These are phyloP conservation scores for Chrysaora quinquecirrha DNA, from an alignment of 30 jellyfish, hydroid and myxozoan species.

Conservation along the genomic window DNA sequence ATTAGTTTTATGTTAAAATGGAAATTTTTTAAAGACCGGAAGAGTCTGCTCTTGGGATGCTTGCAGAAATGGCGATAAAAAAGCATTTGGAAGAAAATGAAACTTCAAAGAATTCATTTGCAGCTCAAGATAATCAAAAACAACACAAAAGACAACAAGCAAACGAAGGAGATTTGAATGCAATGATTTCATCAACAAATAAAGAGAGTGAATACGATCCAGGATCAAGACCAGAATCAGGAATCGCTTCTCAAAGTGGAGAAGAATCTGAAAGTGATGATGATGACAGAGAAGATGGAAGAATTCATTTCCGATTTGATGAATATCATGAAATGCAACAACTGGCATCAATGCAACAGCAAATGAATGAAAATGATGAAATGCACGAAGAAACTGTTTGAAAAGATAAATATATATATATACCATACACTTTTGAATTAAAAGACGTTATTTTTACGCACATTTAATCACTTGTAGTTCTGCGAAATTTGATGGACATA, in stretches of 20 bases:
- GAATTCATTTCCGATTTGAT: constrained; percentile 53
- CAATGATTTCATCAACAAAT: not conserved
- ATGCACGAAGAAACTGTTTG: not conserved
- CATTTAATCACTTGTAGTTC: too few relatives aligned
- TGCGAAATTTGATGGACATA: too few relatives aligned
- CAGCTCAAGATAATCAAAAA: constrained; percentile 7
- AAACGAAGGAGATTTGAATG: not conserved
- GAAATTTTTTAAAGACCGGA: constrained; percentile 23
- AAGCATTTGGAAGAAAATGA: constrained; percentile 32
- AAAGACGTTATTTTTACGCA: too few relatives aligned
- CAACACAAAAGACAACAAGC: not conserved
- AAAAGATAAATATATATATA: too few relatives aligned
- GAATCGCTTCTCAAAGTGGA: constrained; percentile 58
- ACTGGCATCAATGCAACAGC: constrained; percentile 10
- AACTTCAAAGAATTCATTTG: constrained; percentile 13
- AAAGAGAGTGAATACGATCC: constrained; percentile 7
- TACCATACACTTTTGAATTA: too few relatives aligned
- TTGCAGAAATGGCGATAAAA: constrained; percentile 65
- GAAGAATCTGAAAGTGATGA: constrained; percentile 75
- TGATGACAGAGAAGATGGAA: constrained; percentile 68
- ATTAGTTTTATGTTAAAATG: too few relatives aligned
- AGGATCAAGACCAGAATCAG: constrained; percentile 56
- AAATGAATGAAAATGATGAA: not conserved
- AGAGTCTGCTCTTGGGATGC: constrained; percentile 60
- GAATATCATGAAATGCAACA: constrained; percentile 49